Evolutionary conservation across 2,888 invertebrate species (phyloP).

Genomic region (Aromia moschata): DNA sequence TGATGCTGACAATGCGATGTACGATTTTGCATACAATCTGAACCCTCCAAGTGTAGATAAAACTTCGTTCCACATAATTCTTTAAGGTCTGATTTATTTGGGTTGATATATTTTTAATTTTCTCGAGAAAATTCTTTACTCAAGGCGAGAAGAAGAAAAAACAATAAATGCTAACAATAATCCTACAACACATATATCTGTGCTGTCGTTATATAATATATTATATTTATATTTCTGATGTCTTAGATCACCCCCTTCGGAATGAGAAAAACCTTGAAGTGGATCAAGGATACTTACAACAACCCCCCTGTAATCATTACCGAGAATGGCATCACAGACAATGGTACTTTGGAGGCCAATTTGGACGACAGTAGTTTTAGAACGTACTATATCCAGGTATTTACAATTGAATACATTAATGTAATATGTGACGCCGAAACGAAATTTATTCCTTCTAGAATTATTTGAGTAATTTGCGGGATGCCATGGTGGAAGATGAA

Average conservation of each 20-base stretch:
- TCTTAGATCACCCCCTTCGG: conserved; percentile 67
- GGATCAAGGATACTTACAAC: conserved; percentile 57
- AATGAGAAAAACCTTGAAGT: conserved; percentile 67
- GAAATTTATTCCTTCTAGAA: conserved; percentile 26
- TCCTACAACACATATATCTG: not conserved
- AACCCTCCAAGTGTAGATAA: too few relatives aligned
- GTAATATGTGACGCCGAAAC: not conserved
- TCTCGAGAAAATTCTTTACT: too few relatives aligned
- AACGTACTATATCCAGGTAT: conserved; percentile 15
- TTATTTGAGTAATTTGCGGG: conserved; percentile 35
- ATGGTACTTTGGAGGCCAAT: conserved; percentile 63
- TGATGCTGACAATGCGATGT: too few relatives aligned
- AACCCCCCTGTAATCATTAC: conserved; percentile 68
- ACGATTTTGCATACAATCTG: too few relatives aligned
- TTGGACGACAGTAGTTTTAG: conserved; percentile 34
- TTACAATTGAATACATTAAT: not conserved
- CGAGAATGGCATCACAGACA: conserved; percentile 68
- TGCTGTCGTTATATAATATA: not conserved
- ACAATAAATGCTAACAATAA: too few relatives aligned
- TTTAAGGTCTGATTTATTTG: too few relatives aligned
- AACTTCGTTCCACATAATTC: too few relatives aligned
- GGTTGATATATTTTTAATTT: too few relatives aligned
- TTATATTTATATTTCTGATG: not conserved
- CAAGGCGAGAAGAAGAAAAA: too few relatives aligned
- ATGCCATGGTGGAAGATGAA: conserved; percentile 66